phyloP scores from a whole-genome alignment of 2,113 vertebrate genomes.

The Arizona elegans region DNA sequence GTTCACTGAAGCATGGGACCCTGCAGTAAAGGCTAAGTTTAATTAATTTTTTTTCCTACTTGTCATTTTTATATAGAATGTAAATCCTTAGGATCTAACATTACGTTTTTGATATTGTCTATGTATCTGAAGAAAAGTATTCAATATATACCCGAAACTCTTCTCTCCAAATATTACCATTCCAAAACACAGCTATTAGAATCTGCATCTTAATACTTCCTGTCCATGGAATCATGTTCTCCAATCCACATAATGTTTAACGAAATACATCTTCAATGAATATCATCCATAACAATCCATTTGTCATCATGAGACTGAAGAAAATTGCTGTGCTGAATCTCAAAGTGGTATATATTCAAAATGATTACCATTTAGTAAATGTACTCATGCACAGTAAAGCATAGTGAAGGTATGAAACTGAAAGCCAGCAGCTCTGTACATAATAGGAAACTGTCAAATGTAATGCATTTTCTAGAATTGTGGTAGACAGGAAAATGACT shows the following conservation, averaged over 20 bases:
- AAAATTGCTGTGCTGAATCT: not conserved
- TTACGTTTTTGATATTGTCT: too few species aligned
- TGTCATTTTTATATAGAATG: too few species aligned
- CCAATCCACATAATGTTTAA: not conserved
- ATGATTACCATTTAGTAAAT: not conserved
- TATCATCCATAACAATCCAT: not conserved
- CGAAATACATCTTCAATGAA: not conserved
- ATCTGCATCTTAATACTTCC: not conserved
- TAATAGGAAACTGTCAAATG: not conserved
- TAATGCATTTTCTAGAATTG: too few species aligned
- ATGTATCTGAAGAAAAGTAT: too few species aligned
- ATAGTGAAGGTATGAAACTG: not conserved
- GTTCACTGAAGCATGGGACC: too few species aligned
- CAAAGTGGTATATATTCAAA: not conserved
- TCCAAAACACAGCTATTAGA: not conserved
- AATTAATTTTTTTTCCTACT: too few species aligned
- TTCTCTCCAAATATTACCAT: too few species aligned
- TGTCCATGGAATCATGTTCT: not conserved
- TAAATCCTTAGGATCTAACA: too few species aligned
- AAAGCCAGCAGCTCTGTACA: not conserved
- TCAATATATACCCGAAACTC: too few species aligned
- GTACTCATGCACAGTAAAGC: not conserved
- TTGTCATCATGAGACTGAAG: not conserved
- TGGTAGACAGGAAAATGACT: too few species aligned
- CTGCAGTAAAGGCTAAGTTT: too few species aligned